Evolutionary conservation across 2,113 vertebrate species (phyloP).

Genomic region (Fukomys damarensis): DNA sequence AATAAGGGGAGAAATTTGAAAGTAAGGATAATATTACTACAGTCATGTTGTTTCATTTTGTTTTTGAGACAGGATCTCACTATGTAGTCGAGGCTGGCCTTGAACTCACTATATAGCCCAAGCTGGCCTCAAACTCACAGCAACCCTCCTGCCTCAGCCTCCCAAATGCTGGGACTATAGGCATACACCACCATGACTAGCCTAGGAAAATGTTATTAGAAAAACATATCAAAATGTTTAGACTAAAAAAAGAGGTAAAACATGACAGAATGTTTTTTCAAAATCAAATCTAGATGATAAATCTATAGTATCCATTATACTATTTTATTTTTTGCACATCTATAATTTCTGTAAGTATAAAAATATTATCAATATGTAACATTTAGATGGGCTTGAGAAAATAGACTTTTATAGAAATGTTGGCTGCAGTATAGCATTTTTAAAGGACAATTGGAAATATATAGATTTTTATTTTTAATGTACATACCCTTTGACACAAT

Average conservation of each 20-base stretch:
- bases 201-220: conserved; percentile 1
- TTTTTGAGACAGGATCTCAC: no score
- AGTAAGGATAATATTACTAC: neutral
- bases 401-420: neutral
- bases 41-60: neutral
- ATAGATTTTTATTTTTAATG: conserved; percentile 36
- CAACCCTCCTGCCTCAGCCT: no score
- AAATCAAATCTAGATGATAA: neutral
- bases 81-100: no score
- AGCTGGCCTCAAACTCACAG: no score
- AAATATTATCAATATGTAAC: neutral
- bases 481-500: neutral
- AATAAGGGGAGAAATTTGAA: neutral
- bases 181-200: no score
- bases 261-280: conserved; percentile 9
- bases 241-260: conserved; percentile 9
- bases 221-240: neutral
- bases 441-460: neutral
- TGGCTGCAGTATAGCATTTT: neutral
- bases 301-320: neutral
- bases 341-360: neutral
- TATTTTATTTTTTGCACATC: neutral
- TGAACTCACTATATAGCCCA: no score
- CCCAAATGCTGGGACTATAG: no score
- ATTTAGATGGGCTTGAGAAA: conserved; percentile 31